Base-by-base conservation (phyloP, 2,888 invertebrate species). In the Phrixothrix hirtus region DNA sequence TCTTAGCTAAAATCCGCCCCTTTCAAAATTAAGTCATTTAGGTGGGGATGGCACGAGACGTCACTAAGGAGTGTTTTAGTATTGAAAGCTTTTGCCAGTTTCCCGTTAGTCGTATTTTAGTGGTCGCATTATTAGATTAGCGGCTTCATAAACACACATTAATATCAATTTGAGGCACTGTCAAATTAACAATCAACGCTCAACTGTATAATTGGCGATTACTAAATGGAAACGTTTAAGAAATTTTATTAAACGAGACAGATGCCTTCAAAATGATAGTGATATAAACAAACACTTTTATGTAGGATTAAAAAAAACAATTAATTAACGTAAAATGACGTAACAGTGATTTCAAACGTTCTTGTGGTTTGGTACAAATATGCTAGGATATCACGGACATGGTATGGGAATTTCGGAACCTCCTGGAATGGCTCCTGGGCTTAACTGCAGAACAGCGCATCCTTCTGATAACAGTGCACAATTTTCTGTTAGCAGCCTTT, bases 401-500 rank as follows among this genome's bases (percentile, higher is more conserved):
- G 50, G 65, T 44, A 58, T 67, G 21, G 64, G 67, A 49, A 37
- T 58, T 32, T 55, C 59, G n/a, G 53, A 49, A 14, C 7, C 21
- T 21, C 30, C 57, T 5, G 41, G 25, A n/a, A 10, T 45, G 11
- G 7, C 30, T n/a, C 7, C 51, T 4, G 54, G 60, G 26, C 43
- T 57, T 16, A 64, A 66, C 13, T 64, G 57, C 57, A 65, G 59
- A 63, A 64, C 54, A 36, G 31, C 37, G 30, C 57, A 13, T 63
- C 11, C 26, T 2, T 26, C 38, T 11, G 38, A 65, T 58, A 63
- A 64, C 53, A 32, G 31, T 25, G 26, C 58, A 10, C 65, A 75
- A 58, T 76, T 75, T 67, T 74, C 75, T 29, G 76, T 76, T 51
- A 74, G 67, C 57, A 76, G 71, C 64, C 65, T 76, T 46, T 63